These are phyloP conservation scores for Hydraecia micacea DNA, from an alignment of 2,888 invertebrate genomes.

Conservation along the genomic window DNA sequence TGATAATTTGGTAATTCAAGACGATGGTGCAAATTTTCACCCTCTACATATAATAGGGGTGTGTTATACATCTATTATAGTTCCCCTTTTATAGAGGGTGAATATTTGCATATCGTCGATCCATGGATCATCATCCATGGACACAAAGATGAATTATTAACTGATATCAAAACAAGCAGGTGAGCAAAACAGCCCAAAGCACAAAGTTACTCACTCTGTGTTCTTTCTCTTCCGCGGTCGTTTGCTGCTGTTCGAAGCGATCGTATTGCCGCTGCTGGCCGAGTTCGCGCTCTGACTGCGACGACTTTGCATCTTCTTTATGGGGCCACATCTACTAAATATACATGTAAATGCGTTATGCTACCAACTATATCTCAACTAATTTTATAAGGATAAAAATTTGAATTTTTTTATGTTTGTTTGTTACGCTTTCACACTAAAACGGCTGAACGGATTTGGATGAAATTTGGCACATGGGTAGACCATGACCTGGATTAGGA, in stretches of 20 bases:
- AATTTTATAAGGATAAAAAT: not conserved
- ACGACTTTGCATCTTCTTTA: conserved; percentile 85
- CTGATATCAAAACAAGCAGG: not conserved
- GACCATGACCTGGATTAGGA: no score
- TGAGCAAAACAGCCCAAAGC: not conserved
- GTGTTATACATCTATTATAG: no score
- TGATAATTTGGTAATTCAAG: not conserved
- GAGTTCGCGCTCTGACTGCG: conserved; percentile 88
- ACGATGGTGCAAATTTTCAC: not conserved
- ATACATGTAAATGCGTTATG: not conserved
- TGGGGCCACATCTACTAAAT: conserved; percentile 77
- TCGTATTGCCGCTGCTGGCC: conserved; percentile 87
- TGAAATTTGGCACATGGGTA: no score
- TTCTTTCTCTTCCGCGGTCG: conserved; percentile 87
- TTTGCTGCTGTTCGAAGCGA: conserved; percentile 87
- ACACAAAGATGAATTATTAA: not conserved
- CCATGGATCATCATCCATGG: no score
- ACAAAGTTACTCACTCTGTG: conserved; percentile 80
- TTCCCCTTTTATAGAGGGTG: no score
- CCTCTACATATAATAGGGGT: no score
- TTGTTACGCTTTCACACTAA: not conserved
- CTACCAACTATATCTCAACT: not conserved
- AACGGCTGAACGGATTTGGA: not conserved
- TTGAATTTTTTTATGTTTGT: not conserved
- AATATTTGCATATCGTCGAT: no score